Conservation (phyloP, 1,140 invertebrate species). For the Colletes latitarsis region DNA sequence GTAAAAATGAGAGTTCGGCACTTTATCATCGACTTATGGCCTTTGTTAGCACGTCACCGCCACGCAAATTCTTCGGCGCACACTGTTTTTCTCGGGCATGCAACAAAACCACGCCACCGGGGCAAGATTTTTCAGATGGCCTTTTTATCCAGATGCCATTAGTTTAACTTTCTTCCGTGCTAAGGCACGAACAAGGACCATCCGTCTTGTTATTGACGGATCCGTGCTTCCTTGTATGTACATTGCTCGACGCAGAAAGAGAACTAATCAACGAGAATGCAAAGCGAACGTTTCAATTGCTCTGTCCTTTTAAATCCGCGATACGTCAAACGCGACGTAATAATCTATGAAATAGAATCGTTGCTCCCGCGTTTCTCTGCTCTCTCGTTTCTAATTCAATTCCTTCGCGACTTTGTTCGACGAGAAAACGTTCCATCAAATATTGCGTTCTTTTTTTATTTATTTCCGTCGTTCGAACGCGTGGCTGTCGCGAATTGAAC, state of each 20-base stretch:
- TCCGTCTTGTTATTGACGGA: neutral
- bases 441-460: too few relatives aligned
- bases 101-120: constrained; percentile 3
- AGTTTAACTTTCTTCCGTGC: neutral
- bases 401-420: too few relatives aligned
- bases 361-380: too few relatives aligned
- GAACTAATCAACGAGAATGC: neutral
- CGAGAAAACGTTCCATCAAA: too few relatives aligned
- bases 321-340: neutral
- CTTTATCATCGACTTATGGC: constrained; percentile 2
- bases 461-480: neutral
- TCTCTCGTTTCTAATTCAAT: too few relatives aligned
- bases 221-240: neutral
- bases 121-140: neutral
- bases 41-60: neutral
- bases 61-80: neutral
- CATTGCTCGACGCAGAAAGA: neutral
- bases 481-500: too few relatives aligned
- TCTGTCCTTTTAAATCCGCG: neutral
- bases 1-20: neutral
- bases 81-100: constrained; percentile 17
- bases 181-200: neutral
- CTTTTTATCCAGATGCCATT: neutral
- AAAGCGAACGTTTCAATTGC: neutral
- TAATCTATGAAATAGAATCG: neutral